Base-by-base conservation (phyloP, 2,888 invertebrate species). In the Hemistola chrysoprasaria region DNA sequence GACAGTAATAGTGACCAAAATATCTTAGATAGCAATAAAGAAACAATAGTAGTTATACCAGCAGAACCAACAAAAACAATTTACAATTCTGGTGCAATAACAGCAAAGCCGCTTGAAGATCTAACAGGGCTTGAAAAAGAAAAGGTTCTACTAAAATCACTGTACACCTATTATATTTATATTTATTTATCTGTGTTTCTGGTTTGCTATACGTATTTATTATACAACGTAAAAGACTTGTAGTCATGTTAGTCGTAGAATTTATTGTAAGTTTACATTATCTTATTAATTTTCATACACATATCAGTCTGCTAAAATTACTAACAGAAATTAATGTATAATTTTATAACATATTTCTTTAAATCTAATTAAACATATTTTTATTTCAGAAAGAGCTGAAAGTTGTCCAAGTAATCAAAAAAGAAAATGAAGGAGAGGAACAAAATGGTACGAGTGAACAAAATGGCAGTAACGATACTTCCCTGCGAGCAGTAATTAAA, bases 71-170 rank as follows among this genome's bases (percentile, higher is more conserved):
- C 43, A 26, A 26, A 38, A 10, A 38, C 34, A 6, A 43, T 47
- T 23, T 26, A 42, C 27, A 36, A 39, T 40, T 36, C 55, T 25
- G 53, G 49, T 40, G 35, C 11, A 26, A 29, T 52, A 48, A 48
- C 52, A 50, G 44, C 48, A 49, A 61, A 65, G 38, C 49, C 49
- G 36, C 48, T 59, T 39, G 75, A 73, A 68, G 76, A 74, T 43
- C 56, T 64, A 49, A 53, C 53, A 42, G 64, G 52, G 61, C 65
- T 59, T 62, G 65, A 75, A 54, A 60, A 71, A 54, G 68, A 81
- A 66, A 78, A 86, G 87, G 86, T 86, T 71, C 69, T 80, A 73
- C 69, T 79, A 66, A 82, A 80, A 75, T 80, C 79, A 80, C 68
- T 83, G 70, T 83, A 72, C 71, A 73, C 68, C 76, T 79, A 75